Percentiles rank a stretch among this genome's conserved stretches.
Conservation (phyloP, 92 coral and sea anemone species). For the Phenganax stokvisi region DNA sequence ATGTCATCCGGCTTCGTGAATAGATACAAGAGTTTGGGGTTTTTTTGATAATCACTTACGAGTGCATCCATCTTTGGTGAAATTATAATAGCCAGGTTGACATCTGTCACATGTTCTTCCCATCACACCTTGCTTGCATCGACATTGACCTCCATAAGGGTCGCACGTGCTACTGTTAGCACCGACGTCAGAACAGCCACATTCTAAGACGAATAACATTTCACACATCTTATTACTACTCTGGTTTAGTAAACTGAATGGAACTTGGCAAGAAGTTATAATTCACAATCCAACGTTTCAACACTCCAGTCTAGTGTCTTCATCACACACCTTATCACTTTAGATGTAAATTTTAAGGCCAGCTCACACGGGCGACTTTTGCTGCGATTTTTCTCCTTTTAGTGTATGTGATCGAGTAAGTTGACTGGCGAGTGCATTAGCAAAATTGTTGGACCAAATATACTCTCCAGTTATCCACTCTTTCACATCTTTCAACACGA, state of each 20-base stretch:
- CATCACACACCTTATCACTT: not conserved
- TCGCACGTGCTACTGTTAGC: slow-evolving; percentile 57
- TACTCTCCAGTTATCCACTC: no score
- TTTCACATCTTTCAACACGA: no score
- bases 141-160: slow-evolving; percentile 79
- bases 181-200: slow-evolving; percentile 67
- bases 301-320: not conserved
- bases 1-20: not conserved
- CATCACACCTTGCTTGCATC: slow-evolving; percentile 87
- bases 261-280: no score
- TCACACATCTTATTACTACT: no score
- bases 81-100: slow-evolving; percentile 76
- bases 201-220: slow-evolving; percentile 40
- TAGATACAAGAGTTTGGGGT: not conserved
- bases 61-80: slow-evolving; percentile 72
- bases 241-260: no score
- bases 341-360: not conserved
- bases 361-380: no score
- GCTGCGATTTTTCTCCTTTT: no score
- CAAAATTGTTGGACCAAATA: no score
- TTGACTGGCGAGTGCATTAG: no score
- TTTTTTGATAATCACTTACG: slow-evolving; percentile 49
- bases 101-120: slow-evolving; percentile 82
- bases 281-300: no score
- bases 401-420: no score